Conservation (phyloP, 1,140 invertebrate species). For the Muscidifurax raptorellus region DNA sequence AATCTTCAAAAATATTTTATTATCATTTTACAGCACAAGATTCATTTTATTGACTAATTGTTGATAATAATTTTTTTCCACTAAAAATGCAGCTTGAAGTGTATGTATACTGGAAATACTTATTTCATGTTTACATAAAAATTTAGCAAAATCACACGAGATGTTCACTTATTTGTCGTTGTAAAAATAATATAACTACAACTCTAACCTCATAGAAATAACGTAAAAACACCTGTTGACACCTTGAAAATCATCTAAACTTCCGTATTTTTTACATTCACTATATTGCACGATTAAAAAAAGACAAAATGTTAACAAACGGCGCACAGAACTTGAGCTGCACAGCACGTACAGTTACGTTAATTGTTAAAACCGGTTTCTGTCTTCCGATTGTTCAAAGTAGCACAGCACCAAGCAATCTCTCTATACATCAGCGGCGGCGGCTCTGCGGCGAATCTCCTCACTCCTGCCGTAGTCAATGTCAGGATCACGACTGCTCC, state of each 20-base stretch:
- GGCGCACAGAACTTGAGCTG: not conserved
- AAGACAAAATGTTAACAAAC: not conserved
- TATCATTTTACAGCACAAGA: no score
- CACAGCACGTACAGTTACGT: not conserved
- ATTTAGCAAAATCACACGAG: not conserved
- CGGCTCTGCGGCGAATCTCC: not conserved
- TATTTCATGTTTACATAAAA: no score
- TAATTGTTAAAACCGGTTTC: not conserved
- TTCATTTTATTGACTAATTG: no score
- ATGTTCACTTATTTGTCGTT: not conserved
- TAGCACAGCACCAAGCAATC: not conserved
- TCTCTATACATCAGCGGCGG: not conserved
- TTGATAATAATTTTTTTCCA: no score
- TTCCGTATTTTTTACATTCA: not conserved
- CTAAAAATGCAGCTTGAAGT: no score
- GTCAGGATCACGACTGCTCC: conserved; percentile 12
- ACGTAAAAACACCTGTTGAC: not conserved
- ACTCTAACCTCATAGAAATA: not conserved
- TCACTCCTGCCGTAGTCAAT: not conserved
- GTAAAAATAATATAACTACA: not conserved
- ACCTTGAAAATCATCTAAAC: not conserved
- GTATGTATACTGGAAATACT: no score
- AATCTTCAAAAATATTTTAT: no score
- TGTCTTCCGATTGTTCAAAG: not conserved
- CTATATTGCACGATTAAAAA: not conserved